Base-by-base conservation (phyloP, 2,797 vertebrate genomes). In the Pygocentrus nattereri region DNA sequence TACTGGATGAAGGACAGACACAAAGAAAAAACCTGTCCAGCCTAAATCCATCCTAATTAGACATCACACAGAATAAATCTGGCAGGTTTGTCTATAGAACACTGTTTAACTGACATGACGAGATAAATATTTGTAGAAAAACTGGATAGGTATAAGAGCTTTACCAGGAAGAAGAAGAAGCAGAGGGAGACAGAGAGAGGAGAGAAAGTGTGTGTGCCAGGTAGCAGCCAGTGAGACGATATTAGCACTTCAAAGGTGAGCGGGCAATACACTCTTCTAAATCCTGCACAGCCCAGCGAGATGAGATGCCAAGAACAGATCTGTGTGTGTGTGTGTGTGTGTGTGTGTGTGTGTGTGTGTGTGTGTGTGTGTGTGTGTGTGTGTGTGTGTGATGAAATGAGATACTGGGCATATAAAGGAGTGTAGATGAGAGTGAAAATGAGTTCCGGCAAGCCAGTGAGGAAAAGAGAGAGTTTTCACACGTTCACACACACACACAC, bases 201-300 rank as follows among this genome's bases (percentile, higher is more conserved):
- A 30, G 68, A 27, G 58, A 18, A 27, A 47, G 61, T 58, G 18
- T 70, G 0, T 16, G 50, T 58, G 59, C 15, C 64, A 81, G 72
- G 56, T 76, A 70, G 67, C 44, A 64, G 54, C 30, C 65, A 50
- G 54, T 44, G 75, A 65, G 38, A 41, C 34, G 21, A 56, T 65
- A 82, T 86, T 82, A 84, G 65, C 80, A 72, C 64, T 58, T 84
- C 83, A 84, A 84, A 84, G 83, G 71, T 78, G 77, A 79, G 50
- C 61, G 69, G 68, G 31, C 49, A 83, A 76, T 58, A 58, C 58
- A 83, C 70, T 59, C 50, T 71, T 76, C 68, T 79, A 81, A 87
- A 79, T 78, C 34, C 54, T 69, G 54, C 78, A 79, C 67, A 31
- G 25, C 52, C 71, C 52, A 54, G 64, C 6, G 12, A 75, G 67